phyloP scores from a whole-genome alignment of 1,140 invertebrate genomes.

The Reticulitermes speratus region DNA sequence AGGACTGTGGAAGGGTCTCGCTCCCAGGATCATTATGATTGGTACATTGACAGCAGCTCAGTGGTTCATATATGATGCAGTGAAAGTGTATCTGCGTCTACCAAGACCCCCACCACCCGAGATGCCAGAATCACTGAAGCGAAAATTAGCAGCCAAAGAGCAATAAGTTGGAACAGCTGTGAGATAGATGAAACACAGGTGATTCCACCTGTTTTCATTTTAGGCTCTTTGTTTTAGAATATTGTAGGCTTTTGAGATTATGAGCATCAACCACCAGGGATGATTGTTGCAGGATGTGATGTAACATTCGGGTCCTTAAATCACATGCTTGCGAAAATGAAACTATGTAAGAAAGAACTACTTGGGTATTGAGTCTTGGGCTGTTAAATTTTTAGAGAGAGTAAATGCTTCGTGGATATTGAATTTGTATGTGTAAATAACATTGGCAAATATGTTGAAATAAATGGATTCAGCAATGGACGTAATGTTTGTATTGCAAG shows the following conservation, averaged over 20 bases:
- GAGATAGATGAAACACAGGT: neutral
- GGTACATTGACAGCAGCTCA: slow-evolving; percentile 98
- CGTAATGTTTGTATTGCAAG: too few species aligned
- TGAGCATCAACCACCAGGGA: neutral
- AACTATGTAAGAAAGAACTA: too few species aligned
- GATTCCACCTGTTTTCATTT: neutral
- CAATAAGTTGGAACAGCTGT: neutral
- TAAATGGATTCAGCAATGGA: too few species aligned
- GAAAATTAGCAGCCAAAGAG: slow-evolving; percentile 65
- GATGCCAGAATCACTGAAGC: slow-evolving; percentile 95
- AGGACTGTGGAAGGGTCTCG: slow-evolving; percentile 94
- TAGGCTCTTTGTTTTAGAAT: neutral
- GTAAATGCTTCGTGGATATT: too few species aligned
- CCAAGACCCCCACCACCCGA: slow-evolving; percentile 97
- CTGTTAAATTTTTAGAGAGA: too few species aligned
- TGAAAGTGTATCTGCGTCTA: slow-evolving; percentile 86
- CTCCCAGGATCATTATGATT: slow-evolving; percentile 99
- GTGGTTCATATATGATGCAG: slow-evolving; percentile 99
- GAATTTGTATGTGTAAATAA: too few species aligned
- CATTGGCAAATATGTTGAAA: too few species aligned
- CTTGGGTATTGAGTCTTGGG: too few species aligned
- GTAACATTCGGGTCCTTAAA: too few species aligned
- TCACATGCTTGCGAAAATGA: too few species aligned
- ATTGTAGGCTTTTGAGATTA: neutral
- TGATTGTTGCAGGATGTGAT: neutral